Base-by-base conservation (phyloP, 2,888 invertebrate genomes). In the Lampropteryx suffumata region DNA sequence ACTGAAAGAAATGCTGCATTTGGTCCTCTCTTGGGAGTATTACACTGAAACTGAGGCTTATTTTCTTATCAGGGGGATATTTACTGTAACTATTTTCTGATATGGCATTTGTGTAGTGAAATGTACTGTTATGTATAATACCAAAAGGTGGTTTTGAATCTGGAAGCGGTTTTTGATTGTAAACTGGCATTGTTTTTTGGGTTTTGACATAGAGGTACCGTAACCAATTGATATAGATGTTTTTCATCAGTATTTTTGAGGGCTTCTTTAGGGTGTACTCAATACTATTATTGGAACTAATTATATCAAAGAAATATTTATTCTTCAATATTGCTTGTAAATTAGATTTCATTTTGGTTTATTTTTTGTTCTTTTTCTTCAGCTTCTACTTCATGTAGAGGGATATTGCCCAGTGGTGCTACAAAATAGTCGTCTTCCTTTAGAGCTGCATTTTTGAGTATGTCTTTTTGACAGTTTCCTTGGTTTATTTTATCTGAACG, bases 401-500 rank as follows among this genome's bases (percentile, higher is more conserved):
- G 95, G 66, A 96, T 95, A 76, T 96, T 96, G 62, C 97, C 97
- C 10, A 95, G 95, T 6, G 98, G 98, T 24, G 96, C 95, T 9
- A 98, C 94, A 90, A 97, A 98, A 79, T 97, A 98, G 65, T 97
- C 96, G 77, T 98, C 98, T 72, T 97, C 96, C 9, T 91, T 92
- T 43, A 94, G 61, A 28, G 88, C 70, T 1, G 98, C 95, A 91
- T 97, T 96, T 55, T 84, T 91, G 47, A 98, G 76, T 54, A 98
- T 92, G 43, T 94, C 92, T 17, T 92, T 88, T 44, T 93, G 92
- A 66, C 92, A 93, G 67, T 93, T 92, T 12, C 94, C 94, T 65
- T 95, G 94, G 0, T 91, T 93, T 11, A 96, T 92, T 61, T 80
- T 69, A 76, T 97, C 96, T 50, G 92, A 86, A 47, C 97, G 91